Evolutionary conservation across 2,888 invertebrate species (phyloP).

Genomic region (Teinopalpus imperialis): DNA sequence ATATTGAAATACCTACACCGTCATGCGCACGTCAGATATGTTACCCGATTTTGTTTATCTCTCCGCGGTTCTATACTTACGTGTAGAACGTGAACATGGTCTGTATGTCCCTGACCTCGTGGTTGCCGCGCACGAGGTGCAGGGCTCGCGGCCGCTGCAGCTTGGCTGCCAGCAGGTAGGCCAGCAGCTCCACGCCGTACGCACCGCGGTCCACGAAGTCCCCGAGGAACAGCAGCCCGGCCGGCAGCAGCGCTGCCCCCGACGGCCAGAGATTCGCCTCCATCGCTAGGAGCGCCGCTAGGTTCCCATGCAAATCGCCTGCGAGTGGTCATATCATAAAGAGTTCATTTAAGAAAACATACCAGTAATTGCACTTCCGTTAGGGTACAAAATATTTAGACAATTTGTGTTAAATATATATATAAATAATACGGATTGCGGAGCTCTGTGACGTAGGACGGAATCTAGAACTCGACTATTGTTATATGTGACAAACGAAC

Average conservation of each 20-base stretch:
- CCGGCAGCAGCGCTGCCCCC: constrained; percentile 84
- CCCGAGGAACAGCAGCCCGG: constrained; percentile 86
- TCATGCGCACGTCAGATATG: too few relatives aligned
- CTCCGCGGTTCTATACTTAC: too few relatives aligned
- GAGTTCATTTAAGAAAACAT: too few relatives aligned
- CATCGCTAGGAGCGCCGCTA: constrained; percentile 84
- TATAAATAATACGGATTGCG: too few relatives aligned
- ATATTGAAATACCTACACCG: too few relatives aligned
- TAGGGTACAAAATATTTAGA: too few relatives aligned
- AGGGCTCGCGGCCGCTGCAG: constrained; percentile 84
- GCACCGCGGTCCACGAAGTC: constrained; percentile 90
- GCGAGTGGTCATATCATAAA: not conserved
- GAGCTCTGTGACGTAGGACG: too few relatives aligned
- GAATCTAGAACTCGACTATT: too few relatives aligned
- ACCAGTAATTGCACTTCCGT: too few relatives aligned
- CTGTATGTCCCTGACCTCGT: constrained; percentile 88
- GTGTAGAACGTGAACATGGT: constrained; percentile 87
- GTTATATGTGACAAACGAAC: too few relatives aligned
- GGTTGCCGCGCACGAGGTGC: constrained; percentile 86
- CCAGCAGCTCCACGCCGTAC: constrained; percentile 85
- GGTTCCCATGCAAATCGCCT: constrained; percentile 91
- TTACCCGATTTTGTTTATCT: too few relatives aligned
- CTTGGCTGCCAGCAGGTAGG: constrained; percentile 87
- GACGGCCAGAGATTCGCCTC: constrained; percentile 87
- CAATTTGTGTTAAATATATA: too few relatives aligned